Base-by-base conservation (phyloP, 37 sponge, comb jelly and placozoan genomes). In the Lycopodina hypogea region DNA sequence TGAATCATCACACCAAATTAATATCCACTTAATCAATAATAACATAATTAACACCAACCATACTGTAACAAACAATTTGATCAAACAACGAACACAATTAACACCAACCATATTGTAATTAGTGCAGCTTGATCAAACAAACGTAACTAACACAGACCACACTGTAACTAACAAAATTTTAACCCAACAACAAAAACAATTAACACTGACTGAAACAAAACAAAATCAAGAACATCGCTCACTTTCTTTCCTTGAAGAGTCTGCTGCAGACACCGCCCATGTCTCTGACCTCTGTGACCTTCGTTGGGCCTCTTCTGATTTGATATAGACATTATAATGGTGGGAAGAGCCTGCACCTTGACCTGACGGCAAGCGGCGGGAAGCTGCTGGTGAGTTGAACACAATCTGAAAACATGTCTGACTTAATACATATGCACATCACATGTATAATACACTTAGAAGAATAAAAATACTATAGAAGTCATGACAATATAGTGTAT, bases 321-420 rank as follows among this genome's bases (percentile, higher is more conserved):
- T 90, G 59, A 90, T 56, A 26, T 74, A 78, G 26, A 90, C 90
- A 40, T 81, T 90, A 68, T 85, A 90, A 30, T 32, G 66, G 30
- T 65, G 66, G 66, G 66, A 65, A 34, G 32, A 14, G 34, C 11
- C 30, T 15, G 1, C 33, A 30, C 66, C 66, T 34, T 28, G 48
- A 30, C 66, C 66, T 34, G 32, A 9, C 9, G 48, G 48, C 32
- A 34, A 17, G 30, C 17, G 65, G 30, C 26, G 21, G 52, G 52
- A n/a, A n/a, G 72, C 32, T 23, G 52, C 48, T 22, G 28, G 66
- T n/a, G 56, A 28, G 34, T 69, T 67, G 69, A 83, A 83, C 42
- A 75, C 69, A 65, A 68, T 52, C 84, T 61, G 32, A 38, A 37
- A 55, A n/a, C n/a, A n/a, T n/a, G n/a, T n/a, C n/a, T n/a, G n/a